A percentile compares a stretch with the other conserved stretches of the same genome.
These are phyloP conservation scores for Ochlodes sylvanus DNA, from an alignment of 2,888 invertebrate genomes.

Conservation along the genomic window DNA sequence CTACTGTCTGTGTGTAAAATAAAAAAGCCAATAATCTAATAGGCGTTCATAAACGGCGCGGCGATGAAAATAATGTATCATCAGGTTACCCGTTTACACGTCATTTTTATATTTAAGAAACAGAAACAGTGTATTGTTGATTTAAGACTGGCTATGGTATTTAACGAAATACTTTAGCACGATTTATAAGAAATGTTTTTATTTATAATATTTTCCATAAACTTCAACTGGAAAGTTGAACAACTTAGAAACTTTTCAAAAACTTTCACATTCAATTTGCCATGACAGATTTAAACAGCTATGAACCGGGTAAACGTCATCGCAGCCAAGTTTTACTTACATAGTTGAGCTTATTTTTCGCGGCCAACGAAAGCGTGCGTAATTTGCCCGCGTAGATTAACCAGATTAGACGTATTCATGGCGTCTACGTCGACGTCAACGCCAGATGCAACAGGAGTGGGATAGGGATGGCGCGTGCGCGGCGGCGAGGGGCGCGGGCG, in stretches of 20 bases:
- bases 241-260: conserved; percentile 13
- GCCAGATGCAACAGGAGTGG: conserved; percentile 83
- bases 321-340: not conserved
- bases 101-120: too few species aligned
- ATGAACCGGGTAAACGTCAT: not conserved
- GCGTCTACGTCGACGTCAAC: conserved; percentile 76
- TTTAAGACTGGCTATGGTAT: too few species aligned
- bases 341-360: conserved; percentile 16
- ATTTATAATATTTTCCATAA: too few species aligned
- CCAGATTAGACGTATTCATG: conserved; percentile 80
- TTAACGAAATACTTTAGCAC: too few species aligned
- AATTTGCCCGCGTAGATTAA: conserved; percentile 67
- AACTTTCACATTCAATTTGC: conserved; percentile 13
- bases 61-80: too few species aligned
- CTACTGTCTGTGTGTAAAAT: too few species aligned
- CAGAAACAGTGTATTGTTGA: too few species aligned
- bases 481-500: conserved; percentile 57
- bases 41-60: too few species aligned
- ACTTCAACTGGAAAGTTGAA: not conserved
- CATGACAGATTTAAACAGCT: not conserved
- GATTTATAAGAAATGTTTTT: too few species aligned
- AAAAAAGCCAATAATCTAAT: too few species aligned
- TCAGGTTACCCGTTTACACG: too few species aligned
- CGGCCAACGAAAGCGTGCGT: conserved; percentile 52
- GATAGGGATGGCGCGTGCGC: conserved; percentile 58